A percentile compares a stretch with the other conserved stretches of the same genome.
Conservation (phyloP, 2,113 vertebrate species). For the Uria aalge region DNA sequence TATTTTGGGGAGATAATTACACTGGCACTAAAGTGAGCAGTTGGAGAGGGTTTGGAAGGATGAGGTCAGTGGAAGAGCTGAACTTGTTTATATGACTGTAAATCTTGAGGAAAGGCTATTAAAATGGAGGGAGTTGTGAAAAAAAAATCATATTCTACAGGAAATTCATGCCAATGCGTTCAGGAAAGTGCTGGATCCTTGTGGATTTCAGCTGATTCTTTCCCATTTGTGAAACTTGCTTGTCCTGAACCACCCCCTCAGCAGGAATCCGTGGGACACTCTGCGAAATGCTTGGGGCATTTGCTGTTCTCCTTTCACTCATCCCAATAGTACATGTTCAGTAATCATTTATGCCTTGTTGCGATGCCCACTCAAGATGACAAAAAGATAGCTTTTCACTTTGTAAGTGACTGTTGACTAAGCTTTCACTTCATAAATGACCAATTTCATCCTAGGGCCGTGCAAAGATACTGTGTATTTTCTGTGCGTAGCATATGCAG, state of each 20-base stretch:
- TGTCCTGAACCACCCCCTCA: not conserved
- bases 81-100: not conserved
- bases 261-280: not conserved
- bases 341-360: not conserved
- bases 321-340: not conserved
- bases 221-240: not conserved
- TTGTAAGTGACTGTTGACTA: not conserved
- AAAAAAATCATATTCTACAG: not conserved
- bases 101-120: not conserved
- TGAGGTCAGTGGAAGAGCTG: not conserved
- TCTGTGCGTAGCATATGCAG: not conserved
- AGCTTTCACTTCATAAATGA: not conserved
- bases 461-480: not conserved
- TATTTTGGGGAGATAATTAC: not conserved
- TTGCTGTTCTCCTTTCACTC: not conserved
- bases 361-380: not conserved
- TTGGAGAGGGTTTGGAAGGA: not conserved
- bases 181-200: not conserved
- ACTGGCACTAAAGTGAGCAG: not conserved
- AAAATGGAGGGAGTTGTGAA: not conserved
- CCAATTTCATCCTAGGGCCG: not conserved
- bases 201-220: not conserved
- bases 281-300: not conserved
- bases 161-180: fast-evolving
- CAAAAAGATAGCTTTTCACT: not conserved